Evolutionary conservation across 2,888 invertebrate species (phyloP).

Genomic region (Tetramorium bicarinatum): DNA sequence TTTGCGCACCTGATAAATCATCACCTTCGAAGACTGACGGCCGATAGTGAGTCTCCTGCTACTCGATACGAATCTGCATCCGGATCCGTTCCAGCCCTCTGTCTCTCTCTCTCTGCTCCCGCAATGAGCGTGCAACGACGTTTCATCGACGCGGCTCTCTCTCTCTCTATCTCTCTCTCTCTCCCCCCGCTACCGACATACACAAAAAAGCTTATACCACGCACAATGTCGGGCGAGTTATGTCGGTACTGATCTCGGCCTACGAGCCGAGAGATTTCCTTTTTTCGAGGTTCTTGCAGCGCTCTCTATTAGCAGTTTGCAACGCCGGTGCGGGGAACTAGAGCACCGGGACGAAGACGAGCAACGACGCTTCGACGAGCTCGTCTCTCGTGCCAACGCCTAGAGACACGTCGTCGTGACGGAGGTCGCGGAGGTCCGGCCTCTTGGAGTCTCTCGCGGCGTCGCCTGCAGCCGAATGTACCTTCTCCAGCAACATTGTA

Average conservation of each 20-base stretch:
- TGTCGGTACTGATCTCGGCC: constrained; percentile 63
- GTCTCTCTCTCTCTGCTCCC: not conserved
- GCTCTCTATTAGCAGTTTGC: constrained; percentile 69
- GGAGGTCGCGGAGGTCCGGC: not conserved
- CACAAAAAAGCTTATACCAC: constrained; percentile 35
- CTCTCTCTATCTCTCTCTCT: too few relatives aligned
- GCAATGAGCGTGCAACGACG: not conserved
- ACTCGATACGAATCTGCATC: constrained; percentile 60
- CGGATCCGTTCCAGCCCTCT: constrained; percentile 29
- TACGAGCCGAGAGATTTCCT: constrained; percentile 16
- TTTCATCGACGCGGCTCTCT: constrained; percentile 16
- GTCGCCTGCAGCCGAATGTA: not conserved
- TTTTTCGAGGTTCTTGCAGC: constrained; percentile 68
- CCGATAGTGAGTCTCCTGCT: constrained; percentile 46
- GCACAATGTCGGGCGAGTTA: constrained; percentile 67
- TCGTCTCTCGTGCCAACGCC: not conserved
- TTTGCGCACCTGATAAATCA: constrained; percentile 71
- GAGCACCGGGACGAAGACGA: constrained; percentile 36
- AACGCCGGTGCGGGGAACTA: constrained; percentile 62
- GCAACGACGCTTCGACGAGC: not conserved
- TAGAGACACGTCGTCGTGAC: not conserved
- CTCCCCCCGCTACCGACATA: not conserved
- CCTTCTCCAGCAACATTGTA: not conserved
- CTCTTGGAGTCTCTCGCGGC: not conserved
- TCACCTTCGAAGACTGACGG: constrained; percentile 57